Conservation (phyloP, 2,797 vertebrate species). For the Sebastes matsubarae region DNA sequence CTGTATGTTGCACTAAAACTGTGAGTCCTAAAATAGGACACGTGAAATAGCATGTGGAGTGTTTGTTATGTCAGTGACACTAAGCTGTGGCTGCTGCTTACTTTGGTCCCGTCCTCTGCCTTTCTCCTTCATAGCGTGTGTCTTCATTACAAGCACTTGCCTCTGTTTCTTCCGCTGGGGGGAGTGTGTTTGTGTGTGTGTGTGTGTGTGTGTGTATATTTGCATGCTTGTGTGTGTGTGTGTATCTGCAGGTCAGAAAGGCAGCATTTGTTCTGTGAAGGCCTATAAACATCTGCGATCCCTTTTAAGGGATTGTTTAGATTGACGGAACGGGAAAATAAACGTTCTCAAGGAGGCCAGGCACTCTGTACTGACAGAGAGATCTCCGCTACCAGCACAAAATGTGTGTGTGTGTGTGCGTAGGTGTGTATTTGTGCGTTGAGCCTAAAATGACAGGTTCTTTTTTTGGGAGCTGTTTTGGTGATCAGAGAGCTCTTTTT, state of each 20-base stretch:
- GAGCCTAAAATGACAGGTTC: slow-evolving; percentile 68
- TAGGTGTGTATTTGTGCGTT: slow-evolving; percentile 48
- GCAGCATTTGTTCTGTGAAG: slow-evolving; percentile 83
- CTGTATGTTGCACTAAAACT: neutral
- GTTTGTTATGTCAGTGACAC: slow-evolving; percentile 53
- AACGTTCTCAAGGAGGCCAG: slow-evolving; percentile 83
- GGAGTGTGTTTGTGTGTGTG: slow-evolving; percentile 41
- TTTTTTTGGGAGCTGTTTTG: slow-evolving; percentile 62
- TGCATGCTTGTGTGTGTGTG: slow-evolving; percentile 15
- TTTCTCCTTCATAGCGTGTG: slow-evolving; percentile 39
- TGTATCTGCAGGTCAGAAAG: slow-evolving; percentile 75
- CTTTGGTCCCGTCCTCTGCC: slow-evolving; percentile 33
- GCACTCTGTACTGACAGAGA: slow-evolving; percentile 73
- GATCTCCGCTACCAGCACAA: slow-evolving; percentile 71
- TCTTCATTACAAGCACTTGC: slow-evolving; percentile 74
- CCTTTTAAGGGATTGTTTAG: slow-evolving; percentile 91
- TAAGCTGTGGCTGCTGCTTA: slow-evolving; percentile 28
- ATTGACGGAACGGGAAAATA: slow-evolving; percentile 85
- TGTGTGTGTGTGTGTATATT: slow-evolving; percentile 30
- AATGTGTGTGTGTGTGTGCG: slow-evolving; percentile 34
- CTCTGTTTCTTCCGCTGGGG: slow-evolving; percentile 68
- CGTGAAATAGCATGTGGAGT: slow-evolving; percentile 12
- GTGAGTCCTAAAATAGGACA: slow-evolving; percentile 7
- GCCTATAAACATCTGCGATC: slow-evolving; percentile 85
- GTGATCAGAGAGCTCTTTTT: slow-evolving; percentile 54